These are phyloP conservation scores for Apodemia mormo DNA, from an alignment of 2,888 invertebrate genomes.

Conservation along the genomic window DNA sequence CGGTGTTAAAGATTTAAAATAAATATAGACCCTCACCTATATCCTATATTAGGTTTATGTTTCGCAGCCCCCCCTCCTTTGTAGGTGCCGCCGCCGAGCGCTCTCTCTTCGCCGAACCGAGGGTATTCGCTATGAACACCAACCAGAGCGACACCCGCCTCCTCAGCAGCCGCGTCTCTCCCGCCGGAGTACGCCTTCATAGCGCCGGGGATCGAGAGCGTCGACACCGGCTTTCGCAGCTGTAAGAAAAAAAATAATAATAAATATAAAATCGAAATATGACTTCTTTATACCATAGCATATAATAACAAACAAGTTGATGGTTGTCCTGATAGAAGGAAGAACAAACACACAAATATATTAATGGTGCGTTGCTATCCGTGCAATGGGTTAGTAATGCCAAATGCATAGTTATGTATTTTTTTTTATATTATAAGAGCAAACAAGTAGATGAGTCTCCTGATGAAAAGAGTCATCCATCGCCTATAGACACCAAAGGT, in stretches of 20 bases:
- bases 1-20: too few relatives aligned
- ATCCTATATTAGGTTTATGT: conserved; percentile 97
- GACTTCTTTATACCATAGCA: too few relatives aligned
- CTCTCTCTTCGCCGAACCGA: conserved; percentile 93
- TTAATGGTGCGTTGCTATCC: too few relatives aligned
- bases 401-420: too few relatives aligned
- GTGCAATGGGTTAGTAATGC: too few relatives aligned
- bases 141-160: conserved; percentile 94
- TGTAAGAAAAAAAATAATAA: conserved; percentile 63
- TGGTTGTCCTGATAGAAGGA: too few relatives aligned
- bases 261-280: not conserved
- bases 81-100: conserved; percentile 88
- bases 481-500: too few relatives aligned
- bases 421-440: too few relatives aligned
- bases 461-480: too few relatives aligned
- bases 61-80: conserved; percentile 88
- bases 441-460: too few relatives aligned
- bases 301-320: too few relatives aligned
- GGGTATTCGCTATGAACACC: conserved; percentile 96
- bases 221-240: conserved; percentile 98
- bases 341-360: too few relatives aligned
- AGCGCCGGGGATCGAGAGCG: conserved; percentile 97
- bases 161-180: conserved; percentile 85
- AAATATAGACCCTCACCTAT: conserved; percentile 71
- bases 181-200: conserved; percentile 88